phyloP scores from a whole-genome alignment of 2,888 invertebrate genomes.

The Drosophila phalerata region DNA sequence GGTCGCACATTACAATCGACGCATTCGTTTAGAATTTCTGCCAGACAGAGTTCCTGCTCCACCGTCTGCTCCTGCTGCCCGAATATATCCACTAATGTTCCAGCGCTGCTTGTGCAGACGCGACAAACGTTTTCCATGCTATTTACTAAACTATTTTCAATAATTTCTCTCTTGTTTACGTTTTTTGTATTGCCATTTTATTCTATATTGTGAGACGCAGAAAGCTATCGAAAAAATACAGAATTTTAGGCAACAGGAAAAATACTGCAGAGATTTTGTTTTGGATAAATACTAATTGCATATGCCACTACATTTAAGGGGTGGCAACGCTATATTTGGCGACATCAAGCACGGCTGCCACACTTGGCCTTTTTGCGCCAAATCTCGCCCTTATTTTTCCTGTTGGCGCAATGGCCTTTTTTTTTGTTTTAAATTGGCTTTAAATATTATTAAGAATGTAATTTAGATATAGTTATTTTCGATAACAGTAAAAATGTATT shows the following conservation, averaged over 20 bases:
- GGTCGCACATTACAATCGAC: not conserved
- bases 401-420: too few species aligned
- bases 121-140: constrained; percentile 23
- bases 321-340: too few species aligned
- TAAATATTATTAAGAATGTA: too few species aligned
- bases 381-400: too few species aligned
- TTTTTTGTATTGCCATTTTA: constrained; percentile 2
- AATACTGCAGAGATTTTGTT: constrained; percentile 1
- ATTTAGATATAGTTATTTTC: too few species aligned
- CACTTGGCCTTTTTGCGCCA: too few species aligned
- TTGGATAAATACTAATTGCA: not conserved
- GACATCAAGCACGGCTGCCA: too few species aligned
- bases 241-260: not conserved
- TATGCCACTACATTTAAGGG: not conserved
- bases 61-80: not conserved
- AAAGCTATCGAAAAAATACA: not conserved
- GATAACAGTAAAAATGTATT: too few species aligned
- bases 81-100: constrained; percentile 13
- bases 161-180: not conserved
- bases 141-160: not conserved
- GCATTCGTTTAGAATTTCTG: constrained; percentile 22
- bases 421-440: too few species aligned
- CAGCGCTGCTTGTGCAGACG: constrained; percentile 11
- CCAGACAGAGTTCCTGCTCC: constrained; percentile 25
- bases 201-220: not conserved